Evolutionary conservation across 2,888 invertebrate species (phyloP).

Genomic region (Agelastica alni): DNA sequence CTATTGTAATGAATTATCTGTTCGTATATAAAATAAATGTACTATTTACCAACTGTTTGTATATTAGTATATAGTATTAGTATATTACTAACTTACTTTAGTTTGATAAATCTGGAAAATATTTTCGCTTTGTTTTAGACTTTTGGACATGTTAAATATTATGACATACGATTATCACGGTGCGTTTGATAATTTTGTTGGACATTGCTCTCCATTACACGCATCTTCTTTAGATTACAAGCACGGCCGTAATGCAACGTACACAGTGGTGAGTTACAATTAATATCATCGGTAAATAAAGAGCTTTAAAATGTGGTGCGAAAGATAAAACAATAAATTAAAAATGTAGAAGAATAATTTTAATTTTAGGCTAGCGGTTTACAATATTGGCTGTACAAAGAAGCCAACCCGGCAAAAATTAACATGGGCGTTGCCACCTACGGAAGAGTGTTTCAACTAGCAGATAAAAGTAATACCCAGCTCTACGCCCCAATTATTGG

Average conservation of each 20-base stretch:
- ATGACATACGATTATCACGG: conserved; percentile 66
- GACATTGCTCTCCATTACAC: conserved; percentile 69
- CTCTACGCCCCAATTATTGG: conserved; percentile 65
- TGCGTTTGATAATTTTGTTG: conserved; percentile 65
- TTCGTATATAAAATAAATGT: too few relatives aligned
- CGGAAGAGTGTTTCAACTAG: conserved; percentile 69
- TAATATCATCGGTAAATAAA: too few relatives aligned
- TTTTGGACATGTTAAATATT: conserved; percentile 55
- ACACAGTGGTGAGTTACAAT: conserved; percentile 40
- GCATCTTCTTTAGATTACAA: conserved; percentile 55
- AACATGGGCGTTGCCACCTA: conserved; percentile 73
- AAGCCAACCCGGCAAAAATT: conserved; percentile 66
- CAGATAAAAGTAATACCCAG: conserved; percentile 53
- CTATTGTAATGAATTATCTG: too few relatives aligned
- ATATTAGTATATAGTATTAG: too few relatives aligned
- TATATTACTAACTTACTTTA: too few relatives aligned
- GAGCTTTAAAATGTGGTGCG: too few relatives aligned
- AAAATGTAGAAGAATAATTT: too few relatives aligned
- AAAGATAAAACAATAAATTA: too few relatives aligned
- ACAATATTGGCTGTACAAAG: conserved; percentile 61
- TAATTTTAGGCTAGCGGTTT: conserved; percentile 57
- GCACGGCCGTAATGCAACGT: conserved; percentile 28
- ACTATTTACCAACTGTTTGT: too few relatives aligned
- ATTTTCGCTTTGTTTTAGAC: too few relatives aligned
- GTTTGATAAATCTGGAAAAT: too few relatives aligned